A percentile compares a stretch with the other conserved stretches of the same genome.
These are phyloP conservation scores for Noctilio leporinus DNA, from an alignment of 2,113 vertebrate genomes.

Conservation along the genomic window DNA sequence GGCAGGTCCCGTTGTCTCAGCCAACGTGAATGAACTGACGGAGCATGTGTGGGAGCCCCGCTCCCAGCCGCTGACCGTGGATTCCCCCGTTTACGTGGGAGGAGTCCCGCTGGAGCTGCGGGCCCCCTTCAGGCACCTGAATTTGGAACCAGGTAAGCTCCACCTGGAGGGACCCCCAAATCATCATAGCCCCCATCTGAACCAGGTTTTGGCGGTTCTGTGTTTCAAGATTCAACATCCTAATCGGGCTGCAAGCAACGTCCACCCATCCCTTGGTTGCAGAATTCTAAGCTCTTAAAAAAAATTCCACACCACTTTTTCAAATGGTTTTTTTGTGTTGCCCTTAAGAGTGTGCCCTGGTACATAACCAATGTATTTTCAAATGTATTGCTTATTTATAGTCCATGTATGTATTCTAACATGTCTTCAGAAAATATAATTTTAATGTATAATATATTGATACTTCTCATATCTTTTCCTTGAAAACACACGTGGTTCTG, in stretches of 20 bases:
- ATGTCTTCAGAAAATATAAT: not conserved
- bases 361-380: not conserved
- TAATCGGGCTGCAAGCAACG: not conserved
- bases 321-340: not conserved
- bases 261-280: fast-evolving
- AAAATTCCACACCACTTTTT: not conserved
- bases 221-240: not conserved
- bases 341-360: not conserved
- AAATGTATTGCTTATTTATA: not conserved
- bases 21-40: constrained; percentile 79
- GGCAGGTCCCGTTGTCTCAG: constrained; percentile 74
- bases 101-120: constrained; percentile 83
- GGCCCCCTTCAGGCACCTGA: constrained; percentile 71
- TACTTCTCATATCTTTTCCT: not conserved
- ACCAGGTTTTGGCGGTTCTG: not conserved
- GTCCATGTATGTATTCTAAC: not conserved
- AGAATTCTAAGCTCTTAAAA: not conserved
- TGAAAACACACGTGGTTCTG: not conserved
- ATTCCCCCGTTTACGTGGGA: constrained; percentile 86
- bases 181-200: not conserved
- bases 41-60: constrained; percentile 68
- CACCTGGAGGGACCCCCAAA: fast-evolving
- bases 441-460: not conserved
- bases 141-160: constrained; percentile 83
- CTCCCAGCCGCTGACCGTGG: constrained; percentile 75